Conservation (phyloP, 2,888 invertebrate species). For the Epistrophe eligans region DNA sequence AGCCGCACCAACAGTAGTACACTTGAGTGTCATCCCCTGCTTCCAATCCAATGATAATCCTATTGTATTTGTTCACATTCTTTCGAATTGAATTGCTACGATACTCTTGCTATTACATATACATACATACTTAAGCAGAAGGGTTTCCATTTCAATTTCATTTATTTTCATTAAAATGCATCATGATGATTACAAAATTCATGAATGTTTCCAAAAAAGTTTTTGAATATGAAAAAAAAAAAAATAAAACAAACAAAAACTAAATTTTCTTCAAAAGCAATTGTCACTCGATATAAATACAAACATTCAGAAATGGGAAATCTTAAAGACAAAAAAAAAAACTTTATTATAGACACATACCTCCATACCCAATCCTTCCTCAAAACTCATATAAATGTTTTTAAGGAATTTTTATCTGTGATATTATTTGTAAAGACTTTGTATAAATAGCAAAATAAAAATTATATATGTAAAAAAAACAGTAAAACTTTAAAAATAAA, state of each 20-base stretch:
- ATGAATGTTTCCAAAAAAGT: conserved; percentile 26
- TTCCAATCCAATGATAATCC: conserved; percentile 67
- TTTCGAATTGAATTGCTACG: conserved; percentile 35
- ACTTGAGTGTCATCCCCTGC: conserved; percentile 53
- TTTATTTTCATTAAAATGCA: conserved; percentile 52
- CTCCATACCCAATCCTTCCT: conserved; percentile 27
- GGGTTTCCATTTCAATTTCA: conserved; percentile 43
- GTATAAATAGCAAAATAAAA: conserved; percentile 58
- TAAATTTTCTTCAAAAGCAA: background rate
- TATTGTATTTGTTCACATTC: conserved; percentile 35
- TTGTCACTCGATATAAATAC: background rate
- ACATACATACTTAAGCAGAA: conserved; percentile 48
- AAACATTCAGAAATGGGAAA: background rate
- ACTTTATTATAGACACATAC: background rate
- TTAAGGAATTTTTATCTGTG: conserved; percentile 78
- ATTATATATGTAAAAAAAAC: conserved; percentile 45
- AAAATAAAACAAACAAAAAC: background rate
- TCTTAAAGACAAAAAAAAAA: background rate
- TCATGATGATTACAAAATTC: conserved; percentile 41
- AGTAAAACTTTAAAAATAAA: conserved; percentile 45
- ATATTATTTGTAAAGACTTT: conserved; percentile 78
- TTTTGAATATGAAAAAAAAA: background rate
- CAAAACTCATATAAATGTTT: conserved; percentile 74
- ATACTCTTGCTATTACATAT: conserved; percentile 40
- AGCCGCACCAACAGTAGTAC: conserved; percentile 68